Percentiles rank a stretch among this genome's conserved stretches.
Evolutionary conservation across 2,797 vertebrate species (phyloP).

Genomic region (Melanotaenia nigrans): DNA sequence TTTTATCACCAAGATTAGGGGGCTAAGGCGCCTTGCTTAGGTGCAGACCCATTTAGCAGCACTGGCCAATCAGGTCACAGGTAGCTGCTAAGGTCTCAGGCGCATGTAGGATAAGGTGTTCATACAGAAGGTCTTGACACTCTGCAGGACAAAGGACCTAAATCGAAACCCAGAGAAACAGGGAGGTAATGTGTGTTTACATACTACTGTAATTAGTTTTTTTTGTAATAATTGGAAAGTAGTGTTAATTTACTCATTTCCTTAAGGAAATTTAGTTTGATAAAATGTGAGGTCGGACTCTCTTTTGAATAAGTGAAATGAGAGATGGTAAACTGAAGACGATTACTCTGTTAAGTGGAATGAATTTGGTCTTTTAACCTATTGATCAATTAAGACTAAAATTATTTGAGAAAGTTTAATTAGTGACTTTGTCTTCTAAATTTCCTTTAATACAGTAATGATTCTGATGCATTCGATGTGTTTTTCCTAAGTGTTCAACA

Average conservation of each 20-base stretch:
- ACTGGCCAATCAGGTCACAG: slow-evolving; percentile 78
- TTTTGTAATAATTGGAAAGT: neutral
- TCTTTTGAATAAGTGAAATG: neutral
- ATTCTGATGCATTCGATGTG: neutral
- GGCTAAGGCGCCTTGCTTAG: slow-evolving; percentile 81
- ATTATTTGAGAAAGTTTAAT: neutral
- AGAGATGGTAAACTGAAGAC: neutral
- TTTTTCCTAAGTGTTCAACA: neutral
- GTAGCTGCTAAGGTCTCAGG: slow-evolving; percentile 73
- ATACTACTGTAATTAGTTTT: slow-evolving; percentile 8
- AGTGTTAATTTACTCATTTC: neutral
- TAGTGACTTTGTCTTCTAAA: slow-evolving; percentile 1
- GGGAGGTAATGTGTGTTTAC: slow-evolving; percentile 65
- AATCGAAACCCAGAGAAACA: slow-evolving; percentile 45
- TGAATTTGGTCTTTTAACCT: slow-evolving; percentile 2
- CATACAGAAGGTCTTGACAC: slow-evolving; percentile 75
- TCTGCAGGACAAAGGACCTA: slow-evolving; percentile 60
- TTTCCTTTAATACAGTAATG: neutral
- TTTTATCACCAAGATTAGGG: slow-evolving; percentile 85
- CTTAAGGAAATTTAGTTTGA: neutral
- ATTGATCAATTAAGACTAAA: neutral
- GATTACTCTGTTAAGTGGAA: neutral
- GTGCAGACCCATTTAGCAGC: slow-evolving; percentile 75
- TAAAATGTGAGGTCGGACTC: neutral
- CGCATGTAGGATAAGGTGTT: slow-evolving; percentile 73